Conservation (phyloP, 64 coral and sea anemone species). For the Montipora efflorescens region DNA sequence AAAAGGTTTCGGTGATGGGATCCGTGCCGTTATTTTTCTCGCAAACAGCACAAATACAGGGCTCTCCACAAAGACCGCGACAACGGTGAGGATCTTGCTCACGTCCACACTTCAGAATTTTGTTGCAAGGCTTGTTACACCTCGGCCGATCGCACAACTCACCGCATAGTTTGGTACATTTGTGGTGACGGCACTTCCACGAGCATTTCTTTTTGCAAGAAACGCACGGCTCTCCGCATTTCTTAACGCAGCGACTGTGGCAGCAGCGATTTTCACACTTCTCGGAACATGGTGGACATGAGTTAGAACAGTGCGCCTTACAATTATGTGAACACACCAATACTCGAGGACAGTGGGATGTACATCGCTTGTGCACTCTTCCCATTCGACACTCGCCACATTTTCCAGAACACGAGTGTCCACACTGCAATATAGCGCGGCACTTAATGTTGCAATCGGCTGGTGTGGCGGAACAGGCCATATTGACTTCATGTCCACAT, state of each 20-base stretch:
- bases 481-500: conserved; percentile 67
- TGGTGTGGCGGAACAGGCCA: conserved; percentile 75
- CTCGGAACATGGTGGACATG: conserved; percentile 60
- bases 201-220: conserved; percentile 22
- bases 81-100: conserved; percentile 18
- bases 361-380: conserved; percentile 53
- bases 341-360: conserved; percentile 18
- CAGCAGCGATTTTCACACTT: conserved; percentile 48
- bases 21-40: not conserved
- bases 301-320: not conserved
- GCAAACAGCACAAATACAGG: conserved; percentile 25
- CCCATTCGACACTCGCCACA: conserved; percentile 72
- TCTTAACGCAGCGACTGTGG: conserved; percentile 38
- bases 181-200: conserved; percentile 57
- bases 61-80: conserved; percentile 52
- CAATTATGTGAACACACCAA: conserved; percentile 64
- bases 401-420: conserved; percentile 10
- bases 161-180: conserved; percentile 55
- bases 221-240: conserved; percentile 58
- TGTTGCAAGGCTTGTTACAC: conserved; percentile 64
- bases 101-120: conserved; percentile 13
- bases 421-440: conserved; percentile 33
- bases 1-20: not conserved
- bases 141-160: conserved; percentile 66
- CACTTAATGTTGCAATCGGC: conserved; percentile 65